Base-by-base conservation (phyloP, 2,797 vertebrate genomes). In the Taeniopygia guttata region DNA sequence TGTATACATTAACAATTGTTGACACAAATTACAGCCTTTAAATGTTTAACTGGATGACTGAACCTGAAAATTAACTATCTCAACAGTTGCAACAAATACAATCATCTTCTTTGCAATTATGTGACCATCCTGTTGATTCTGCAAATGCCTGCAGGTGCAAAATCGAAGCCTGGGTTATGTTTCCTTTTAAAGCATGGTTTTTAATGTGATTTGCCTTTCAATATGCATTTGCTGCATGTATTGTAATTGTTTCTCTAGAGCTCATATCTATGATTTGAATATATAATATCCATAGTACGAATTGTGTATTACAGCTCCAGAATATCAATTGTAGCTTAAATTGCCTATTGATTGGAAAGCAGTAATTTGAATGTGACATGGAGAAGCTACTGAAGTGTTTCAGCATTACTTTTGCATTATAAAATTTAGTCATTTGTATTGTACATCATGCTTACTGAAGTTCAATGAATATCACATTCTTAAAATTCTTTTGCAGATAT, bases 241-340 rank as follows among this genome's bases (percentile, higher is more conserved):
- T 72, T 67, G 56, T 83, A 87, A 87, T 80, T 89, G 56, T 79
- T 94, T 82, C 63, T 82, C 63, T 54, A 67, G 45, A 89, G 48
- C 75, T 89, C 20, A 34, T 90, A 52, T 74, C 55, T 96, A 77
- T 89, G 88, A 79, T 92, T 60, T 87, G 96, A 93, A 89, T 95
- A 70, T 48, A 84, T 91, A 87, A 95, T 64, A 90, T 59, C 45
- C 17, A 15, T 49, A 79, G 45, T 55, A 84, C 52, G 92, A 87
- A 87, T 67, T 92, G 55, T 48, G n/a, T 86, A 69, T 51, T 86
- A 63, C 66, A 76, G 8, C 29, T 94, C 29, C 59, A 84, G 83
- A 90, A 96, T 86, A 82, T 21, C 59, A 95, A 87, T n/a, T 88
- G 34, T 79, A 54, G 56, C 78, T 95, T 86, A 82, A 93, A 94